Base-by-base conservation (phyloP, 2,113 vertebrate genomes). In the Pachyramphus minor region DNA sequence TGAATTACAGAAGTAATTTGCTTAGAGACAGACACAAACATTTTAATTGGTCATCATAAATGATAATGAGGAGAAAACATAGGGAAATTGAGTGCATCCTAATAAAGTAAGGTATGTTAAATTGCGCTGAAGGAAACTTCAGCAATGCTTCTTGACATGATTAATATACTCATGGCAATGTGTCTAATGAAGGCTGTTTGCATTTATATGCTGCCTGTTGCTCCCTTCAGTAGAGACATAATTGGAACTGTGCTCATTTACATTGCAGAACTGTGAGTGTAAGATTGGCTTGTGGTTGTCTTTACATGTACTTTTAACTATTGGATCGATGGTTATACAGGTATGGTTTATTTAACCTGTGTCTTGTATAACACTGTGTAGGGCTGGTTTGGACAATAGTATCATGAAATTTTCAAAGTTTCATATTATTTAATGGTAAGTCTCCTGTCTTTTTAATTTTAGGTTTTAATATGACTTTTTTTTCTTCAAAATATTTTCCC, bases 21-120 rank as follows among this genome's bases (percentile, higher is more conserved):
- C 90, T 92, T 52, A 41, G 88, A 93, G 68, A 67, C 55, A 94
- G 66, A 81, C 72, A 74, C 88, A 94, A 95, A 81, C 85, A 72
- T 85, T 94, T 94, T 96, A 95, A 96, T 93, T 93, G 92, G 93
- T 94, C 95, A 92, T 96, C 93, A 90, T 95, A 94, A 96, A 95
- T 94, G 93, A 81, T 97, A 93, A 96, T 89, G 80, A 95, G 85
- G 72, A 92, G 64, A 96, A 93, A 94, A 83, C 80, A 84, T 49
- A 84, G 73, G 90, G 93, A 96, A 96, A 97, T 95, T 86, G 94
- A 92, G 90, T 95, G 95, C 69, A 78, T 96, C 79, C 76, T 96
- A 93, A 95, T 96, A 96, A 96, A 90, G 79, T 75, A 66, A 87
- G 93, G 83, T 90, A 75, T 81, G 73, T 93, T 96, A 95, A 90